A percentile compares a stretch with the other conserved stretches of the same genome.
Evolutionary conservation across 2,888 invertebrate species (phyloP).

Genomic region (Sesamia inferens): DNA sequence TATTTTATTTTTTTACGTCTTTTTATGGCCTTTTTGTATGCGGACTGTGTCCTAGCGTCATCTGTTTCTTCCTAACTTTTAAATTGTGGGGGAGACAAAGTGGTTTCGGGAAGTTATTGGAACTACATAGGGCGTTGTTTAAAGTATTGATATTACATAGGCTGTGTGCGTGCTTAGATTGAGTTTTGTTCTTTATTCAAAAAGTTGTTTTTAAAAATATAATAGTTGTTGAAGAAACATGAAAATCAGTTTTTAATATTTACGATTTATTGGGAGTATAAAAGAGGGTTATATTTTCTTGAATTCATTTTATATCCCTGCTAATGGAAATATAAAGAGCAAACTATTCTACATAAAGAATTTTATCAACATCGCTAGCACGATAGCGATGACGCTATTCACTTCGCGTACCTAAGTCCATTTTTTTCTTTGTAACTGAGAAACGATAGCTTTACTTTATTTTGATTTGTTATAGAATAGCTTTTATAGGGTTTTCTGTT

Average conservation of each 20-base stretch:
- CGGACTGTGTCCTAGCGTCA: constrained; percentile 81
- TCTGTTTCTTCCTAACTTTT: constrained; percentile 85
- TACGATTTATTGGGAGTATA: neutral
- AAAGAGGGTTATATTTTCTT: neutral
- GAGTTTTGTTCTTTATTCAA: constrained; percentile 32
- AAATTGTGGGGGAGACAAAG: constrained; percentile 79
- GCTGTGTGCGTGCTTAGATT: constrained; percentile 26
- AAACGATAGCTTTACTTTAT: constrained; percentile 38
- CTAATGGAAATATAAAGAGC: constrained; percentile 2
- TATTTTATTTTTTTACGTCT: constrained; percentile 75
- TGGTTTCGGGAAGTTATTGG: constrained; percentile 67
- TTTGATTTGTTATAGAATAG: constrained; percentile 34
- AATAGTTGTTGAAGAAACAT: neutral
- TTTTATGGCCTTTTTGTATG: constrained; percentile 82
- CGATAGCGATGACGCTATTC: constrained; percentile 32
- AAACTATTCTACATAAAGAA: constrained; percentile 32
- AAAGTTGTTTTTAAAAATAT: neutral
- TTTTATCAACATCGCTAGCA: constrained; percentile 47
- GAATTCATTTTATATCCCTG: neutral
- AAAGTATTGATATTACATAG: constrained; percentile 58
- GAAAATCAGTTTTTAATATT: neutral
- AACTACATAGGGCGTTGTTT: constrained; percentile 64
- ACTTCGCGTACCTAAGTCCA: constrained; percentile 31
- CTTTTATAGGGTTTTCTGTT: constrained; percentile 33
- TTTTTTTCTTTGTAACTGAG: constrained; percentile 47